phyloP scores from a whole-genome alignment of 2,797 vertebrate genomes.

The Takifugu ocellatus region DNA sequence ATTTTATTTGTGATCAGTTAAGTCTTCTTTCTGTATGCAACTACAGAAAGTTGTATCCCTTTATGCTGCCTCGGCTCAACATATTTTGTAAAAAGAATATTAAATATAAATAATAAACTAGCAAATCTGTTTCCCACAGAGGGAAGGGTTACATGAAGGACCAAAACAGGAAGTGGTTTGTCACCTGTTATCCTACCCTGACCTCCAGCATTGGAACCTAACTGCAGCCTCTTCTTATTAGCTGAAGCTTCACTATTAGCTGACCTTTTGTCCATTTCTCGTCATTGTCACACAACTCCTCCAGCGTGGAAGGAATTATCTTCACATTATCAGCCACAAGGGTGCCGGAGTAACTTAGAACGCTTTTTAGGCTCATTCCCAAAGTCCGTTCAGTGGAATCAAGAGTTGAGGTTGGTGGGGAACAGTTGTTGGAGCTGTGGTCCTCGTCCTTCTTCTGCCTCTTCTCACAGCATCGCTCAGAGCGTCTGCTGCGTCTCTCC shows the following conservation, averaged over 20 bases:
- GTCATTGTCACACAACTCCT: constrained; percentile 9
- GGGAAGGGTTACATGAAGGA: constrained; percentile 22
- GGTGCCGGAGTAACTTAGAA: constrained; percentile 12
- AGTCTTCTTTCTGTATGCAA: constrained; percentile 41
- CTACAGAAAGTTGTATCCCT: constrained; percentile 60
- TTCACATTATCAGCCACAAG: constrained; percentile 45
- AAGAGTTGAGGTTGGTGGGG: constrained; percentile 36
- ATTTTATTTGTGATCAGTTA: constrained; percentile 31
- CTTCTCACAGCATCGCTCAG: constrained; percentile 1
- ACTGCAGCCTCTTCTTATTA: not conserved
- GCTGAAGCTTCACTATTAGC: not conserved
- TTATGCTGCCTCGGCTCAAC: constrained; percentile 44
- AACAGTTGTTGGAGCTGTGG: constrained; percentile 30
- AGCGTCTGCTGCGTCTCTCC: not conserved
- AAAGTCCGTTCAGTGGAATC: constrained; percentile 45
- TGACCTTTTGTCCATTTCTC: not conserved
- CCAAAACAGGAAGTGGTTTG: constrained; percentile 4
- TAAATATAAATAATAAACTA: constrained; percentile 36
- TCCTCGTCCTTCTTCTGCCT: not conserved
- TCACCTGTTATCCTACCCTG: constrained; percentile 8
- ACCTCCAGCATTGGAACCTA: not conserved
- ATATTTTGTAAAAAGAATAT: constrained; percentile 34
- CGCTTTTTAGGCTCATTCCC: constrained; percentile 19
- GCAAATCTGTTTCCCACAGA: constrained; percentile 17
- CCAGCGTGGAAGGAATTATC: constrained; percentile 16